Evolutionary conservation across 2,888 invertebrate species (phyloP).

Genomic region (Ectropis crepuscularia): DNA sequence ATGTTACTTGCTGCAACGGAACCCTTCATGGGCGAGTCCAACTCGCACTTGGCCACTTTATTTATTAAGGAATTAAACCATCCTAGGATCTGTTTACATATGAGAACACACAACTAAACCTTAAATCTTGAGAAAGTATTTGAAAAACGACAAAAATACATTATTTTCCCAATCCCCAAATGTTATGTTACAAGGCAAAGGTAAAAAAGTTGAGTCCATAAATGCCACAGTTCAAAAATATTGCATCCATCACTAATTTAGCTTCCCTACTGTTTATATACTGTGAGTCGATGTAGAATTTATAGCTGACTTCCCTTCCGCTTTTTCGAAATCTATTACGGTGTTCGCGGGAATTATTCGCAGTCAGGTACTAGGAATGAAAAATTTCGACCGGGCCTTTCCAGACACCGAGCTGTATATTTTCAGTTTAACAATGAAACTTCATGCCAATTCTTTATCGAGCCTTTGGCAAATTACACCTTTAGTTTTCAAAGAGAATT

Average conservation of each 20-base stretch:
- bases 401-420: conserved; percentile 51
- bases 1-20: too few relatives aligned
- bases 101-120: too few relatives aligned
- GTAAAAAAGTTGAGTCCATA: too few relatives aligned
- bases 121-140: too few relatives aligned
- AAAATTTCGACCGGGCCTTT: conserved; percentile 55
- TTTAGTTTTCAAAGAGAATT: conserved; percentile 19
- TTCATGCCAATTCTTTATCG: conserved; percentile 44
- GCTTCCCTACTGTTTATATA: conserved; percentile 27
- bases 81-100: too few relatives aligned
- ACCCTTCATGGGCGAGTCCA: too few relatives aligned
- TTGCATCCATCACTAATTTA: neutral
- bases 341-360: conserved; percentile 65
- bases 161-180: too few relatives aligned
- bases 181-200: too few relatives aligned
- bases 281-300: conserved; percentile 51
- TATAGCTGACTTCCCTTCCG: conserved; percentile 70
- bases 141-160: too few relatives aligned
- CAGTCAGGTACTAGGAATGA: conserved; percentile 60
- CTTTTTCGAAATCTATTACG: conserved; percentile 73
- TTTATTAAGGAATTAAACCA: too few relatives aligned
- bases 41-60: too few relatives aligned
- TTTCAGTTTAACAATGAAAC: conserved; percentile 52
- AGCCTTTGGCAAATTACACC: conserved; percentile 23
- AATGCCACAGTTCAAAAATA: neutral